Percentiles rank a stretch among this genome's conserved stretches.
These are phyloP conservation scores for Xerus inauris DNA, from an alignment of 2,113 vertebrate genomes.

Conservation along the genomic window DNA sequence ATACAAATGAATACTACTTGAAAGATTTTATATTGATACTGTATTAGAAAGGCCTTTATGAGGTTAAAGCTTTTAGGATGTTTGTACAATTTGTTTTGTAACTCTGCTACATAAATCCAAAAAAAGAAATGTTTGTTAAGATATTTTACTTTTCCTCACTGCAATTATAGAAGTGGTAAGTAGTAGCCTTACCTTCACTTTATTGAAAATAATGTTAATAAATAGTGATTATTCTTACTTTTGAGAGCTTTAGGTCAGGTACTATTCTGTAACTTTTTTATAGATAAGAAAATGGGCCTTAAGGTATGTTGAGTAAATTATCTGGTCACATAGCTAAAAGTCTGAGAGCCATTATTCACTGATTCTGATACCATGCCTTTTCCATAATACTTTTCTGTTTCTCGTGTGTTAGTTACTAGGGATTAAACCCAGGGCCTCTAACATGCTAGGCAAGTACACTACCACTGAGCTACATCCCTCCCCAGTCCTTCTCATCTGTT, in stretches of 20 bases:
- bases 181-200: background rate
- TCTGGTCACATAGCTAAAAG: background rate
- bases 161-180: background rate
- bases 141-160: background rate
- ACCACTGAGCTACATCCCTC: no score
- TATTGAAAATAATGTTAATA: background rate
- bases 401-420: no score
- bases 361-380: background rate
- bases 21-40: background rate
- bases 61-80: background rate
- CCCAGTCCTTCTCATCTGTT: no score
- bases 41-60: conserved; percentile 28
- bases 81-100: background rate
- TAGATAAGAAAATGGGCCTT: background rate
- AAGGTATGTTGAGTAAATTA: background rate
- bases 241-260: background rate
- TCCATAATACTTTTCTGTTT: background rate
- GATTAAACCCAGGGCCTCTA: no score
- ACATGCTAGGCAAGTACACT: no score
- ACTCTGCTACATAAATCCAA: background rate
- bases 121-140: conserved; percentile 26
- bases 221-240: background rate
- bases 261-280: background rate
- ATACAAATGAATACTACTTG: background rate
- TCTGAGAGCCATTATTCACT: background rate